These are phyloP conservation scores for Calyptomena viridis DNA, from an alignment of 2,113 vertebrate species.

Conservation along the genomic window DNA sequence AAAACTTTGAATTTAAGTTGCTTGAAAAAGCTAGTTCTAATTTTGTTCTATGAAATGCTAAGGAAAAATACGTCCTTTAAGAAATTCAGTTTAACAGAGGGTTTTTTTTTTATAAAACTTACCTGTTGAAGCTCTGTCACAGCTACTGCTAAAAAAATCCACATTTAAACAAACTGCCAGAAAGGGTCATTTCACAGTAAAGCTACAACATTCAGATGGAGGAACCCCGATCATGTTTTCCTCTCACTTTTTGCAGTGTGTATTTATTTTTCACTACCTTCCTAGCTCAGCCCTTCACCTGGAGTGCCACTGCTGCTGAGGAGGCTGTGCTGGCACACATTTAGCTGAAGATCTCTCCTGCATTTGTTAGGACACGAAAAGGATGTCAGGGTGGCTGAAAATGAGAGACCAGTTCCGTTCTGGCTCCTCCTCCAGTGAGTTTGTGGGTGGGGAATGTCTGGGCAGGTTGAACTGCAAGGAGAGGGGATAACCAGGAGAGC, in stretches of 20 bases:
- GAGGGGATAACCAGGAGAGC: not conserved
- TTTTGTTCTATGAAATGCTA: not conserved
- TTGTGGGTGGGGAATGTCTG: not conserved
- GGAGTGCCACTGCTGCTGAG: not conserved
- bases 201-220: not conserved
- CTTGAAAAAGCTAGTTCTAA: not conserved
- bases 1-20: not conserved
- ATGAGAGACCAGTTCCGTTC: not conserved
- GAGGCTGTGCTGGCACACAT: not conserved
- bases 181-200: not conserved
- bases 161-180: not conserved
- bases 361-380: conserved; percentile 1
- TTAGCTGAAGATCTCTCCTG: not conserved
- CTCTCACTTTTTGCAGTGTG: not conserved
- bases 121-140: not conserved
- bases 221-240: not conserved
- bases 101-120: not conserved
- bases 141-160: not conserved
- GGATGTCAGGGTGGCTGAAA: not conserved
- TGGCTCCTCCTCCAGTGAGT: not conserved
- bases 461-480: not conserved
- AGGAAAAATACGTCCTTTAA: not conserved
- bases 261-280: not conserved
- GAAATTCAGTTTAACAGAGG: not conserved
- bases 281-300: not conserved